Conservation (phyloP, 2,888 invertebrate species). For the Nasonovia ribisnigri region DNA sequence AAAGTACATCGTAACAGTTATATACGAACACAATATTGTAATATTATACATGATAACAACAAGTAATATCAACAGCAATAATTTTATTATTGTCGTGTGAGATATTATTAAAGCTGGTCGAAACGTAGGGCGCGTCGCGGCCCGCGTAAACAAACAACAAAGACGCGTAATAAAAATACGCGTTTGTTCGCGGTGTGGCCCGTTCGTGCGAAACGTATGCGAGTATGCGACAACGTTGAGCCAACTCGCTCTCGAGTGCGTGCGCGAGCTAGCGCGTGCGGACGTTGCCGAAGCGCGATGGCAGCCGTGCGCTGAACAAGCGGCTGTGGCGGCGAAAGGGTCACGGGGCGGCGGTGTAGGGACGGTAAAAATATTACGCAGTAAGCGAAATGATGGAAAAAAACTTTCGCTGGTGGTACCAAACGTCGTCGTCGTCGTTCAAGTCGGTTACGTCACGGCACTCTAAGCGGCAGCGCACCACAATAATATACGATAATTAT, state of each 20-base stretch:
- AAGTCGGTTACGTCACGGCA: slow-evolving; percentile 53
- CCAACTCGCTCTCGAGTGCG: background rate
- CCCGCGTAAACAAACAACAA: background rate
- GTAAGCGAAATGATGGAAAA: slow-evolving; percentile 41
- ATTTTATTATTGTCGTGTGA: background rate
- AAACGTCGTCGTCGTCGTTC: background rate
- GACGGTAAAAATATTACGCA: slow-evolving; percentile 54
- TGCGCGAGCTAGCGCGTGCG: background rate
- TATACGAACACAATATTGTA: background rate
- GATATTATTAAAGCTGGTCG: background rate
- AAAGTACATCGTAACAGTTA: background rate
- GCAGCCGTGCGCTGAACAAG: background rate
- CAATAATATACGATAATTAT: slow-evolving; percentile 38
- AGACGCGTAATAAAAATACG: background rate
- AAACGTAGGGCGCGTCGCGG: background rate
- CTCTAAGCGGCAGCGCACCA: slow-evolving; percentile 13
- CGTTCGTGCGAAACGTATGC: background rate
- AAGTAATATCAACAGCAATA: background rate
- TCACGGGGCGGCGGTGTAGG: slow-evolving; percentile 30
- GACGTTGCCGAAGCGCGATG: background rate
- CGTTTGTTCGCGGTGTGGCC: background rate
- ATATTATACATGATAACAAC: background rate
- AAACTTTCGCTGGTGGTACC: slow-evolving; percentile 57
- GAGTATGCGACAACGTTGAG: slow-evolving; percentile 25
- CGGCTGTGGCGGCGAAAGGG: background rate